Base-by-base conservation (phyloP, 2,888 invertebrate species). In the Dasypolia templi region DNA sequence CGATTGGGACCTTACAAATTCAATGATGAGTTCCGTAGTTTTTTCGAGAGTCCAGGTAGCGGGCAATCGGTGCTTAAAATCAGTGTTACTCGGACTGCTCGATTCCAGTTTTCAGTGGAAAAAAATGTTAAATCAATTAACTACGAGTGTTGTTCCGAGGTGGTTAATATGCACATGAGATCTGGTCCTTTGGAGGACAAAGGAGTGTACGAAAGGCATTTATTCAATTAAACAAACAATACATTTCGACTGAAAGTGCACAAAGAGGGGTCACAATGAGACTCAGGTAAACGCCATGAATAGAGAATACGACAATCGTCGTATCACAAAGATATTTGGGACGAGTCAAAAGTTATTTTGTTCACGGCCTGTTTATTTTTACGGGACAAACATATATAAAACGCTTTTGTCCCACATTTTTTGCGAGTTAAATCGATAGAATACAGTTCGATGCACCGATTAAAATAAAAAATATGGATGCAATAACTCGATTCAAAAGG, bases 181-280 rank as follows among this genome's bases (percentile, higher is more conserved):
- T 70, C 51, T 72, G 73, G 46, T 79, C 74, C 73, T 81, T 70
- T 75, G 55, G 61, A 83, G 90, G 89, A 84, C 77, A 92, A 90
- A 91, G 87, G 86, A 85, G 89, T 89, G 91, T 91, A 92, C 88
- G 90, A 91, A n/a, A 92, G 90, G 93, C 93, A 94, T 95, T 96
- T 95, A 96, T 96, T 96, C 95, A 96, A 96, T 96, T 96, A 96
- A 87, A 90, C 91, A 91, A 92, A 96, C 95, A 96, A 96, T 94
- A 89, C 90, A 92, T 92, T 94, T 92, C 91, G 92, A 90, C 93
- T 94, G 93, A 91, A 95, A 95, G 89, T 94, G 93, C 92, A 95
- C 95, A 95, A 95, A 91, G 89, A 89, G 80, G 80, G 84, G 75
- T 62, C 73, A 91, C 90, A 91, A 92, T 91, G 90, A 91, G 88